Evolutionary conservation across 2,888 invertebrate genomes (phyloP).

Genomic region (Zhuqinia jingwanae): DNA sequence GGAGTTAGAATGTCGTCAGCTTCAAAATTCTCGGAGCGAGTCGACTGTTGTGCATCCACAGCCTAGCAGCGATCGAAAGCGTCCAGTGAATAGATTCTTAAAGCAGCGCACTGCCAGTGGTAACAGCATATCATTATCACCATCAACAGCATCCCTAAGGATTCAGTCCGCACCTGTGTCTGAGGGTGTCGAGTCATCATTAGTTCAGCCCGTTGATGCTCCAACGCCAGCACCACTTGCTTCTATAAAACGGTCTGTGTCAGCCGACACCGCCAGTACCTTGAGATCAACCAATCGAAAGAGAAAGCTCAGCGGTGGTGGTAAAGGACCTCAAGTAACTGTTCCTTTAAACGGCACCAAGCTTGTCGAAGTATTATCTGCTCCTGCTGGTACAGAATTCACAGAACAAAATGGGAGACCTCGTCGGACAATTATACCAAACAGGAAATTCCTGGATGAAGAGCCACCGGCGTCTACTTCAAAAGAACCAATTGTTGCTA

Average conservation of each 20-base stretch:
- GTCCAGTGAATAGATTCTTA: constrained; percentile 50
- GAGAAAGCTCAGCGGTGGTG: constrained; percentile 1
- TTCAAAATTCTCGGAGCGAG: too few species aligned
- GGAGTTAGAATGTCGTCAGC: too few species aligned
- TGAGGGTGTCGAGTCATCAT: too few species aligned
- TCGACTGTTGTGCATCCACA: background rate
- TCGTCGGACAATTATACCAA: constrained; percentile 66
- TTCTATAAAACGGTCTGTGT: too few species aligned
- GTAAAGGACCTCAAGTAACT: background rate
- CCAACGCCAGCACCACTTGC: too few species aligned
- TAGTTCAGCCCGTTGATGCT: too few species aligned
- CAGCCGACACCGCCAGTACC: too few species aligned
- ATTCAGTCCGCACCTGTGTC: too few species aligned
- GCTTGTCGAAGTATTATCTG: background rate
- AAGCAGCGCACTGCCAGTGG: too few species aligned
- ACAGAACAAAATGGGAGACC: constrained; percentile 47
- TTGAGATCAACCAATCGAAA: background rate
- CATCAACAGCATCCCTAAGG: too few species aligned
- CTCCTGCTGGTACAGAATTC: too few species aligned
- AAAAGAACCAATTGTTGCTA: background rate
- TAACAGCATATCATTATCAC: background rate
- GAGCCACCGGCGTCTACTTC: background rate
- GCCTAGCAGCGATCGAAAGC: background rate
- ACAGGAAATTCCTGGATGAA: constrained; percentile 52
- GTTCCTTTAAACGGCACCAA: background rate